These are phyloP conservation scores for Sakesphorus luctuosus DNA, from an alignment of 2,113 vertebrate species.

Conservation along the genomic window DNA sequence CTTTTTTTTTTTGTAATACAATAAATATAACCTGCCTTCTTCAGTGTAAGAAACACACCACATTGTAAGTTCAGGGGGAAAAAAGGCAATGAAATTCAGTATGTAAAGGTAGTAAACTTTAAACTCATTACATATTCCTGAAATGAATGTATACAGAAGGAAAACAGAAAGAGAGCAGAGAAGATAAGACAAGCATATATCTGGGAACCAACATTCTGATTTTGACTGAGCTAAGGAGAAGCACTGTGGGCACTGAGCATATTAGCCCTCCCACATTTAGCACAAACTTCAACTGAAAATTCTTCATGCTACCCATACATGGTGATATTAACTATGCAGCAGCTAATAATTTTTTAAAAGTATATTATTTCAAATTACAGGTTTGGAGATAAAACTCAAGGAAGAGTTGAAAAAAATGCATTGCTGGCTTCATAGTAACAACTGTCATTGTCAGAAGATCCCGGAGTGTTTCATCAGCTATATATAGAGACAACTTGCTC, in stretches of 20 bases:
- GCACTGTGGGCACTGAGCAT: not conserved
- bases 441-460: slow-evolving; percentile 35
- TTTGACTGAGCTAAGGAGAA: not conserved
- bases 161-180: not conserved
- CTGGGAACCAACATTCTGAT: not conserved
- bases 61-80: not conserved
- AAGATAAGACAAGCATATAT: not conserved
- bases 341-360: not conserved
- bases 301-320: not conserved
- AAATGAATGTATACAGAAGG: not conserved
- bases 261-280: not conserved
- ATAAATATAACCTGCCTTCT: not conserved
- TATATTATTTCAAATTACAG: not conserved
- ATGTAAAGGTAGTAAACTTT: not conserved
- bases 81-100: not conserved
- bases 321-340: not conserved
- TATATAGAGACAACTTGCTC: slow-evolving; percentile 29
- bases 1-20: not conserved
- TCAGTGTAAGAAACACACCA: not conserved
- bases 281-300: not conserved
- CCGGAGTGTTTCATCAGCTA: slow-evolving; percentile 13
- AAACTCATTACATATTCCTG: not conserved
- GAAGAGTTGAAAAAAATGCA: not conserved
- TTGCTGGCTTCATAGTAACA: slow-evolving; percentile 6
- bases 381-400: not conserved